Base-by-base conservation (phyloP, 2,888 invertebrate species). In the Ophion ventricosus region DNA sequence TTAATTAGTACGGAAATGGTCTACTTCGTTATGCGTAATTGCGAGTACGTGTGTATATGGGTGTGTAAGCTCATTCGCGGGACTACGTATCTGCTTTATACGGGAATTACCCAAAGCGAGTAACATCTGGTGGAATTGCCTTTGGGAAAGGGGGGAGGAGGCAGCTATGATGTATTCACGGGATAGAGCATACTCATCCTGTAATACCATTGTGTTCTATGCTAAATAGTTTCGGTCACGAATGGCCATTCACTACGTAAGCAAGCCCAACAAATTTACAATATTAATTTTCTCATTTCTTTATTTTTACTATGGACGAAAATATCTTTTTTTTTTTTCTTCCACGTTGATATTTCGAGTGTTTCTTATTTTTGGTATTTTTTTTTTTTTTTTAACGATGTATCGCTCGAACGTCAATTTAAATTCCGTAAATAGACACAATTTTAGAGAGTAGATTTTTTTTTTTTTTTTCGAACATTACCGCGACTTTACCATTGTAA, bases 1-100 rank as follows among this genome's bases (percentile, higher is more conserved):
- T 89, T 90, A 90, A 90, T 90, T 90, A 90, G 88, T 84, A 84
- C 82, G 87, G 88, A 87, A 88, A 88, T 86, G 86, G 87, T 88
- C 87, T 87, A 88, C 88, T 88, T 88, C 88, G 89, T 88, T 89
- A 88, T 85, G 87, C 85, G 85, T 88, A 89, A 89, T 90, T 88
- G 87, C 89, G 86, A 82, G 73, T 79, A 72, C 66, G 72, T 72
- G 72, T 72, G 78, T 76, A 80, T 69, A 66, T 63, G 75, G 43
- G 69, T 82, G 66, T 64, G 67, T 64, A 56, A 63, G 63, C 23
- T 82, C 64, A 43, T 63, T 40, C 40, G 59, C 14, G 17, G n/a
- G 2, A 56, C 20, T 25, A 2, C 40, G 25, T 43, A 26, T 43
- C 40, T 43, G 57, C n/a, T 59, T 43, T 26, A 23, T 67, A 66